phyloP scores from a whole-genome alignment of 2,113 vertebrate species.

The Albula goreensis region DNA sequence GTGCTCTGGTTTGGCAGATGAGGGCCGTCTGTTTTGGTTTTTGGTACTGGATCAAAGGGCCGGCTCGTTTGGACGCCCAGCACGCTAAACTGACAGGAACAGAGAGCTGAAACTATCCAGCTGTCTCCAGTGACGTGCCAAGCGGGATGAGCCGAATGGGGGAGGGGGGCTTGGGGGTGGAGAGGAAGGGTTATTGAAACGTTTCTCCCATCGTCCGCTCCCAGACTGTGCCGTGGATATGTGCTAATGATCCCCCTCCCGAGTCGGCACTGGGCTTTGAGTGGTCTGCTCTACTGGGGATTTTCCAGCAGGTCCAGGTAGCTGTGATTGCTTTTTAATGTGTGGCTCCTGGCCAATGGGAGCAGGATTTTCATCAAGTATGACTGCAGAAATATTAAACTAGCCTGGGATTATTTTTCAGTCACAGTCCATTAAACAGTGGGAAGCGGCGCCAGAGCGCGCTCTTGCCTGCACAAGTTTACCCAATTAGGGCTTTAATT shows the following conservation, averaged over 20 bases:
- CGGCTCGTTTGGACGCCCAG: conserved; percentile 39
- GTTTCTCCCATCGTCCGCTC: not conserved
- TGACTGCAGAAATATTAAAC: conserved; percentile 61
- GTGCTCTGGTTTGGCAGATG: not conserved
- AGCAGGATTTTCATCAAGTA: conserved; percentile 52
- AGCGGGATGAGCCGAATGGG: conserved; percentile 6
- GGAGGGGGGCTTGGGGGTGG: not conserved
- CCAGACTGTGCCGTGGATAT: conserved; percentile 37
- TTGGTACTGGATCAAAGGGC: conserved; percentile 61
- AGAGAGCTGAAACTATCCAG: conserved; percentile 48
- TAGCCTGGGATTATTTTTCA: conserved; percentile 55
- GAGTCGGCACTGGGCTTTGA: conserved; percentile 30
- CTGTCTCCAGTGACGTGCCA: conserved; percentile 46
- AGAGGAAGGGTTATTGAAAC: conserved; percentile 26
- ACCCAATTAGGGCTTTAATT: conserved; percentile 57
- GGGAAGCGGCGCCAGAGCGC: conserved; percentile 42
- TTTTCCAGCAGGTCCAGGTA: conserved; percentile 52
- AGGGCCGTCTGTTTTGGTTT: conserved; percentile 30
- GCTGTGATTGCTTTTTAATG: conserved; percentile 57
- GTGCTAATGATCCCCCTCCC: conserved; percentile 47
- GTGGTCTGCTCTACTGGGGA: conserved; percentile 48
- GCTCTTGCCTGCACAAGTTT: conserved; percentile 50
- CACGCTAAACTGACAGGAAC: conserved; percentile 56
- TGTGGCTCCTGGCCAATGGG: conserved; percentile 52
- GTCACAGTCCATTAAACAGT: conserved; percentile 56